Percentiles rank a stretch among this genome's conserved stretches.
Evolutionary conservation across 2,797 vertebrate genomes (phyloP).

Genomic region (Poecilia gillii): DNA sequence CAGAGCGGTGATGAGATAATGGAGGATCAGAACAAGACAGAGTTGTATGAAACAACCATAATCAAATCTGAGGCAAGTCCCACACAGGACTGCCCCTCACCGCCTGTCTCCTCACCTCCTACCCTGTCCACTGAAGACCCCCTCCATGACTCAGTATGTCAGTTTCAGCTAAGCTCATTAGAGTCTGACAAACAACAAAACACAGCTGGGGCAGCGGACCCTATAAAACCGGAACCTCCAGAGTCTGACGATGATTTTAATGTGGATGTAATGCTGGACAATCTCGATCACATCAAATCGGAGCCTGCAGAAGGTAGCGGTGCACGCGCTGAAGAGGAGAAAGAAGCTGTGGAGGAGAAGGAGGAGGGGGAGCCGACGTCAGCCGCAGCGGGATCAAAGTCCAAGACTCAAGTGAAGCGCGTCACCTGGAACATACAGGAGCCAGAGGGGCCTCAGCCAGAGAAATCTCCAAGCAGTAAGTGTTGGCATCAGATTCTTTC

Average conservation of each 20-base stretch:
- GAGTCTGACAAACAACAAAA: slow-evolving; percentile 20
- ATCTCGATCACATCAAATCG: slow-evolving; percentile 72
- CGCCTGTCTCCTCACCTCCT: slow-evolving; percentile 22
- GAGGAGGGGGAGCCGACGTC: slow-evolving; percentile 60
- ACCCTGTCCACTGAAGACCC: slow-evolving; percentile 18
- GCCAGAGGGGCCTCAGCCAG: slow-evolving; percentile 73
- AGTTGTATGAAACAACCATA: slow-evolving; percentile 7
- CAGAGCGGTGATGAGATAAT: slow-evolving; percentile 28
- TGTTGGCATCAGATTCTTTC: slow-evolving; percentile 10
- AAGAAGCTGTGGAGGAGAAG: slow-evolving; percentile 45
- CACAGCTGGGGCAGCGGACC: background rate
- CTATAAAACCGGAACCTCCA: slow-evolving; percentile 69
- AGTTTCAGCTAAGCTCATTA: slow-evolving; percentile 5
- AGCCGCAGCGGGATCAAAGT: slow-evolving; percentile 70
- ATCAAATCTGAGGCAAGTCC: slow-evolving; percentile 57
- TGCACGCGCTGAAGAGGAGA: slow-evolving; percentile 45
- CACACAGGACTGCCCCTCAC: slow-evolving; percentile 20
- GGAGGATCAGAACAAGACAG: slow-evolving; percentile 21
- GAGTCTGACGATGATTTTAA: slow-evolving; percentile 78
- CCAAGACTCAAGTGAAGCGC: slow-evolving; percentile 89
- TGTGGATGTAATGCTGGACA: slow-evolving; percentile 81
- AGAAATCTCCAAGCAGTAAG: slow-evolving; percentile 85
- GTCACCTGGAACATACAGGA: slow-evolving; percentile 98
- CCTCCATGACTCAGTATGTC: slow-evolving; percentile 26
- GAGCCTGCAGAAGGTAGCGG: slow-evolving; percentile 39